Evolutionary conservation across 2,113 vertebrate species (phyloP).

Genomic region (Acrocephalus kingi): DNA sequence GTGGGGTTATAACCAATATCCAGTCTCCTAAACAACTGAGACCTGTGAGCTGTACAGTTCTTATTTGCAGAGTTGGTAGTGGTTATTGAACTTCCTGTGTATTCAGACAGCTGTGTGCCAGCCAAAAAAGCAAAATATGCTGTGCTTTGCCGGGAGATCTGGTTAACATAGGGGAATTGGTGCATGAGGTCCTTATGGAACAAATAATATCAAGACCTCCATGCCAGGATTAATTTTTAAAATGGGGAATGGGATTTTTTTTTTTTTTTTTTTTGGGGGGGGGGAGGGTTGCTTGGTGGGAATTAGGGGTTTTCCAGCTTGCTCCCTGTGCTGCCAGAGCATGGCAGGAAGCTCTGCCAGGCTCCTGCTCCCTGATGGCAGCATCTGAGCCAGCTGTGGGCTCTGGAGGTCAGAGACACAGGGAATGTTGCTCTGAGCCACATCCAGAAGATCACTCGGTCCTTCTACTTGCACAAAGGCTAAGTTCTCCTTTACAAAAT

Average conservation of each 20-base stretch:
- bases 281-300: neutral
- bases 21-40: neutral
- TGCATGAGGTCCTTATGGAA: neutral
- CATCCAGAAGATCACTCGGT: neutral
- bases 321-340: neutral
- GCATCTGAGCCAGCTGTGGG: neutral
- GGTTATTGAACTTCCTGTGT: neutral
- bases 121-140: neutral
- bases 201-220: neutral
- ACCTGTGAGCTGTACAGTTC: neutral
- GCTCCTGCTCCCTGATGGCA: neutral
- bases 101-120: neutral
- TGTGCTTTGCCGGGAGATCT: neutral
- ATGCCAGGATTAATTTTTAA: neutral
- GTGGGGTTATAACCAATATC: neutral
- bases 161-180: neutral
- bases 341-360: neutral
- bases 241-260: neutral
- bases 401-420: neutral
- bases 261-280: neutral
- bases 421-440: neutral
- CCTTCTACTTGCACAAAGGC: neutral
- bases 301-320: neutral
- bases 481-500: neutral
- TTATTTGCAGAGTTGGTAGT: neutral